A percentile compares a stretch with the other conserved stretches of the same genome.
phyloP scores from a whole-genome alignment of 1,140 invertebrate genomes.

The Bombus terrestris region DNA sequence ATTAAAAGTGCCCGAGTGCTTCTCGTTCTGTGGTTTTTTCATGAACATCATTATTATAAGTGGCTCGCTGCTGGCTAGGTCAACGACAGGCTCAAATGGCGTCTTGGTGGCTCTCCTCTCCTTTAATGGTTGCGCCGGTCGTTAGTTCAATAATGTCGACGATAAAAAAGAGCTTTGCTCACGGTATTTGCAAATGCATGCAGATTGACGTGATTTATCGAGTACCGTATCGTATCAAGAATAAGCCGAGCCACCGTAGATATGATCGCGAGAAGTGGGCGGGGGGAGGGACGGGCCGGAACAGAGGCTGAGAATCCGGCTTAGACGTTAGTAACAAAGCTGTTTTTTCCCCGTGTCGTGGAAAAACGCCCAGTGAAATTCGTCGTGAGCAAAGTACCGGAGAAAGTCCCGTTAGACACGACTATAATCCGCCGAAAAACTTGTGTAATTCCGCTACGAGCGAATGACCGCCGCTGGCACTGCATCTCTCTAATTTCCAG shows the following conservation, averaged over 20 bases:
- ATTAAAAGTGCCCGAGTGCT: conserved; percentile 16
- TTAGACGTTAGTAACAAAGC: background rate
- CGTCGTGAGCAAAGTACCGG: too few relatives aligned
- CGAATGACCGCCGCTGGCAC: too few relatives aligned
- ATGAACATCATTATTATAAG: conserved; percentile 36
- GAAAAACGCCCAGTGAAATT: too few relatives aligned
- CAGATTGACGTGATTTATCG: conserved; percentile 40
- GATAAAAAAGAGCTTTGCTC: conserved; percentile 28
- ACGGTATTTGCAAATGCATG: conserved; percentile 64
- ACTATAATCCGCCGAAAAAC: too few relatives aligned
- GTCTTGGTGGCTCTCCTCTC: background rate
- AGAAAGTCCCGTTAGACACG: too few relatives aligned
- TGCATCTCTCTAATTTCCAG: too few relatives aligned
- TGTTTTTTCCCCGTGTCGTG: background rate
- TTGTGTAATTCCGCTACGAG: conserved; percentile 1
- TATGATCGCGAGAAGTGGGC: background rate
- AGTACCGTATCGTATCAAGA: background rate
- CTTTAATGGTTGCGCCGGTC: conserved; percentile 28
- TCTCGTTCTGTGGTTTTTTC: conserved; percentile 1
- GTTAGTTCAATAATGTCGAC: conserved; percentile 31
- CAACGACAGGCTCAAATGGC: conserved; percentile 25
- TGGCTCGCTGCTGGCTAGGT: conserved; percentile 18
- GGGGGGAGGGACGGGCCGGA: accelerated
- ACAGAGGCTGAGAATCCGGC: too few relatives aligned
- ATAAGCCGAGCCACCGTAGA: background rate